Evolutionary conservation across 1,140 invertebrate species (phyloP), one percentile per base, ranked within the genome.

Genomic region (Philotrypesis tridentata): DNA sequence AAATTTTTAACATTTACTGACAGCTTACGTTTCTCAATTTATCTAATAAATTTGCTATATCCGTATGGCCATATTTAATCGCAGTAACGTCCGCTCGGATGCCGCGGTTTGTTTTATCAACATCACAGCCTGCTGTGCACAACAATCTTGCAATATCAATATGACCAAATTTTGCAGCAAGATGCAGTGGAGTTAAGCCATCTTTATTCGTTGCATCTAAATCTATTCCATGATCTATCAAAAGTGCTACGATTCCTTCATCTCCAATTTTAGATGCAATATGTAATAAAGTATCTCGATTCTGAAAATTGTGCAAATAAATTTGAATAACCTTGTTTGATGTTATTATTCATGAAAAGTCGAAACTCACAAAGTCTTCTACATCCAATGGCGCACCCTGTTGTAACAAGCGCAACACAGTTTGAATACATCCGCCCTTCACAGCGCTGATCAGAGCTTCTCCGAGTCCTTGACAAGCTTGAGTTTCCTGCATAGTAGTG

Each of bases 71-170:
- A 86, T 96, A 94, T 86, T 96, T 96, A 63, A 97, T 92, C 23
- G 96, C 96, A 82, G 96, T 95, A 29, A 97, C 95, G 89, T 97
- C 96, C 14, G 96, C 95, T 65, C 95, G 94, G 40, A 97, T 95
- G 80, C 96, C 96, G 43, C 92, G 92, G 89, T 95, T 95, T 74
- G 93, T 93, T 84, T 94, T 93, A 85, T 95, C 94, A 11, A 95
- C 93, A 82, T 94, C 93, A 86, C 95, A 95, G 70, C 95, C 95
- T 80, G 95, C 94, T 83, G 96, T 92, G 87, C 96, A 96, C 61
- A 97, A 92, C 88, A 94, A 94, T 85, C 94, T 93, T 29, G 96
- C 95, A 85, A 97, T 93, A 88, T 96, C 95, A 68, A 95, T 95
- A 87, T 96, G 94, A 9, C 96, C 96, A 87, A 94, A 92, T 86